Percentiles rank a stretch among this genome's conserved stretches.
These are phyloP conservation scores for Tribolium castaneum DNA, from an alignment of 1,140 invertebrate genomes.

Conservation along the genomic window DNA sequence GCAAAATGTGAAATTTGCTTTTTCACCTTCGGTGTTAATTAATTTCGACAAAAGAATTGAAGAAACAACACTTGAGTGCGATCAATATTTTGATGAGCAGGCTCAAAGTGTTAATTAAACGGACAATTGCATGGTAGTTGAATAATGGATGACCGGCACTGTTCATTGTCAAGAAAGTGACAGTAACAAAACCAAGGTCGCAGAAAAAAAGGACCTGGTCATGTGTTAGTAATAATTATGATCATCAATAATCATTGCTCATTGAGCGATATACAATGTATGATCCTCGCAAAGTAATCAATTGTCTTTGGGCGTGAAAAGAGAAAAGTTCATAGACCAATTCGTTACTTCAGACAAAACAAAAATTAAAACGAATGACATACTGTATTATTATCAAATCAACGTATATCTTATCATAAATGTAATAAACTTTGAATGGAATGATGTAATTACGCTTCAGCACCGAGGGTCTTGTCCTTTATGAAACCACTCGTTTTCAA, in stretches of 20 bases:
- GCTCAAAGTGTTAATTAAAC: conserved; percentile 9
- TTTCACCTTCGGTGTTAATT: background rate
- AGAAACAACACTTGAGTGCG: background rate
- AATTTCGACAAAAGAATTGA: background rate
- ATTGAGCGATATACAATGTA: background rate
- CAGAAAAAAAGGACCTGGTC: conserved; percentile 14
- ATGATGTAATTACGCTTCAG: background rate
- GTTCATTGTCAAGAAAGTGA: conserved; percentile 18
- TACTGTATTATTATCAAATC: conserved; percentile 8
- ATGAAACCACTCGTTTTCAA: background rate
- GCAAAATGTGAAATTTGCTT: background rate
- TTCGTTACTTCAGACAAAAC: conserved; percentile 11
- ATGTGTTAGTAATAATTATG: conserved; percentile 17
- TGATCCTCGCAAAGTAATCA: background rate
- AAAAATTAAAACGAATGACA: conserved; percentile 25
- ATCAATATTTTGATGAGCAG: conserved; percentile 19
- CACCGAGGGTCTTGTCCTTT: background rate
- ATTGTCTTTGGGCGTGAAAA: background rate
- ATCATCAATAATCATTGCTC: conserved; percentile 10
- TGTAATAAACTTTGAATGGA: conserved; percentile 7
- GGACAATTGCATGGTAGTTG: conserved; percentile 6
- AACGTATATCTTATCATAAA: conserved; percentile 8
- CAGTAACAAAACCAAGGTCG: conserved; percentile 17
- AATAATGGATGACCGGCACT: conserved; percentile 8
- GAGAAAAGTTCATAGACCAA: conserved; percentile 5